Evolutionary conservation across 2,888 invertebrate species (phyloP), one percentile per base, ranked within the genome.

Genomic region (Seira ritae): DNA sequence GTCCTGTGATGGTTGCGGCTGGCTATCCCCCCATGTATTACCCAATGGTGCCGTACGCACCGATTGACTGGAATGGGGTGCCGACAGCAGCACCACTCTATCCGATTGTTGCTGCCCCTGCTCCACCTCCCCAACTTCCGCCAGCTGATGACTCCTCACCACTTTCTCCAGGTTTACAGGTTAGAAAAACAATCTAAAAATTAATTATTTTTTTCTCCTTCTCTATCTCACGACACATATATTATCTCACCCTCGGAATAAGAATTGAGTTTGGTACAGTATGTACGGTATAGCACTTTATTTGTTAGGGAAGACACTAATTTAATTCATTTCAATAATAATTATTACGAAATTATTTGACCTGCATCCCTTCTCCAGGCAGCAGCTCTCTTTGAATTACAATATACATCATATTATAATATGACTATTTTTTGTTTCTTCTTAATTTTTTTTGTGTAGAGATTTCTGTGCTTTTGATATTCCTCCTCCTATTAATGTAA

Each of bases 1-100:
- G 87, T 84, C 86, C 87, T 76, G 85, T 88, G 80, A 86, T 88
- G 87, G 84, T 87, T 77, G 84, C 85, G 19, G 83, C 86, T 68
- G 87, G 87, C 84, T 88, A 88, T 77, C 86, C 87, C 22, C 79
- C 87, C 67, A 85, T 89, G 42, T 89, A 88, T 76, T 89, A 89
- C 79, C 87, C 88, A 55, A 75, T 80, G 80, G 60, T 88, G 69
- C 86, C 87, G 75, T 89, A 89, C 69, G 84, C 88, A 22, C 62
- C 62, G 24, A 70, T 89, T 55, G 89, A 88, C 79, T 88, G 88
- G 89, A 88, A 88, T 75, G 87, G 88, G 31, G 84, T 88, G 55
- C 87, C 87, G 22, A 73, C 80, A 17, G 86, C 86, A 23, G 78
- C 80, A n/a, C 87, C 86, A 17, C 86, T 87, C 73, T 87, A 87